These are phyloP conservation scores for Potamilus streckersoni DNA, from an alignment of 1,140 invertebrate genomes.

Conservation along the genomic window DNA sequence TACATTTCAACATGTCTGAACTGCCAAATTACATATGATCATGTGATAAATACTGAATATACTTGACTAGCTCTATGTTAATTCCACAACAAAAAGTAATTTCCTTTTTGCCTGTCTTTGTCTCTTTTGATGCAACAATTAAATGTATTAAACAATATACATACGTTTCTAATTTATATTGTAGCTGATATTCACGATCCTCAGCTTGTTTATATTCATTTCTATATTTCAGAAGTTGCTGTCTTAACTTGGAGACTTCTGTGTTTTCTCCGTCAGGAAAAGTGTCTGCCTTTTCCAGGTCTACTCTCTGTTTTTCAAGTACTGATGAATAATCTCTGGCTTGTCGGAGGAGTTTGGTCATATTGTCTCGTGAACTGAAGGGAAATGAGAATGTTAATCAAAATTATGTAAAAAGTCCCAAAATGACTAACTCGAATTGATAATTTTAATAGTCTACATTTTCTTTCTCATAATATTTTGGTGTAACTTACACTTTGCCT, in stretches of 20 bases:
- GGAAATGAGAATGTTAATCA: too few relatives aligned
- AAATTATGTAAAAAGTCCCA: too few relatives aligned
- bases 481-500: too few relatives aligned
- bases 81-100: background rate
- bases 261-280: slow-evolving; percentile 65
- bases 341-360: slow-evolving; percentile 53
- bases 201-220: slow-evolving; percentile 64
- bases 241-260: slow-evolving; percentile 62
- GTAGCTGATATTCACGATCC: slow-evolving; percentile 64
- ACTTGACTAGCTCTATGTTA: background rate
- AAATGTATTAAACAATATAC: background rate
- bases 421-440: too few relatives aligned
- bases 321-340: slow-evolving; percentile 57
- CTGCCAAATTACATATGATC: too few relatives aligned
- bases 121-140: background rate
- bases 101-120: background rate
- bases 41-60: too few relatives aligned
- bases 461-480: too few relatives aligned
- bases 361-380: slow-evolving; percentile 61
- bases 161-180: slow-evolving; percentile 66
- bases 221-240: slow-evolving; percentile 62
- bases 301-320: slow-evolving; percentile 55
- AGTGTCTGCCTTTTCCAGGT: slow-evolving; percentile 65
- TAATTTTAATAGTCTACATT: too few relatives aligned
- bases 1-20: too few relatives aligned